These are phyloP conservation scores for Ophioninae sp. DNA, from an alignment of 2,888 invertebrate genomes.

Conservation along the genomic window DNA sequence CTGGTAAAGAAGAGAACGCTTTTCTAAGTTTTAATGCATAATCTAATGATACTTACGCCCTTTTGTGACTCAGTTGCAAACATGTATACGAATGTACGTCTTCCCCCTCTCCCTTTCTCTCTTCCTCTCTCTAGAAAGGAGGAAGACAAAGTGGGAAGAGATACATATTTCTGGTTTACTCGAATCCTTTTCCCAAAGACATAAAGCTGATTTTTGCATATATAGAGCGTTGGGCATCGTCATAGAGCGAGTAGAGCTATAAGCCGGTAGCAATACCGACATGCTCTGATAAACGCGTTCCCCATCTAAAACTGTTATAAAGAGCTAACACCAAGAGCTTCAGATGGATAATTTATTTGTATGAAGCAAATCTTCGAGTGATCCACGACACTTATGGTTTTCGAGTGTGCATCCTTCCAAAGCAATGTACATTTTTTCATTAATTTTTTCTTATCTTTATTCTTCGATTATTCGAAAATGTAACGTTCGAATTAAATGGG, in stretches of 20 bases:
- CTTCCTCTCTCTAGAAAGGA: background rate
- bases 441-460: no score
- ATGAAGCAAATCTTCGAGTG: conserved; percentile 37
- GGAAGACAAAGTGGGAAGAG: background rate
- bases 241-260: conserved; percentile 48
- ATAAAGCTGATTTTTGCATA: conserved; percentile 2
- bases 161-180: background rate
- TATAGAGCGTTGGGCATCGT: conserved; percentile 37
- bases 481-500: no score
- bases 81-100: background rate
- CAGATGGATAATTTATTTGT: conserved; percentile 43
- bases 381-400: conserved; percentile 4
- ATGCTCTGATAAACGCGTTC: conserved; percentile 70
- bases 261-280: conserved; percentile 69
- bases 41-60: background rate
- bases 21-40: background rate
- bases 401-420: background rate
- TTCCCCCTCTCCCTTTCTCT: background rate
- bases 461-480: no score
- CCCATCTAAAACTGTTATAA: conserved; percentile 41
- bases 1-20: background rate
- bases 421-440: no score
- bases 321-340: conserved; percentile 5
- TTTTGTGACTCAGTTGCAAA: background rate
- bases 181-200: conserved; percentile 46